Evolutionary conservation across 92 coral and sea anemone species (phyloP), one percentile per base, ranked within the genome.

Genomic region (Plumapathes pennacea): DNA sequence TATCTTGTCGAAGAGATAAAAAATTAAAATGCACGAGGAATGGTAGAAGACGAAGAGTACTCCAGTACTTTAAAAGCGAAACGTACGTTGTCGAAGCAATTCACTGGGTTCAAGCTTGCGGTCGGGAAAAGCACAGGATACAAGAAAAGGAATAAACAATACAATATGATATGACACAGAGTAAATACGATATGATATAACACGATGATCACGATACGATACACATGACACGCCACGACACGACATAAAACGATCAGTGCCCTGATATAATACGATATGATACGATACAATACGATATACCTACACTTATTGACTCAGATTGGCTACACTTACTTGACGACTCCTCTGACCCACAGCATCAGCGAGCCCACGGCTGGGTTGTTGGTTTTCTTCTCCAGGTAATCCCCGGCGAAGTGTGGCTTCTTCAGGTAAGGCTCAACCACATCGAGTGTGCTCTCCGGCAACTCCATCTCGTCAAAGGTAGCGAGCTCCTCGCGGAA

Each of bases 391-490:
- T 72, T 76, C 61, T 81, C 90, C 50, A 92, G 65, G 47, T 88
- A 77, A 9, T 80, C 96, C 28, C 89, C 86, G 49, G 54, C 60
- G 45, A 92, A 89, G 69, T 84, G 96, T 4, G 96, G 94, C 72
- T 84, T 92, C 77, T 74, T 80, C 18, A 92, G 82, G 79, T 92
- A 92, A 0, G 98, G 89, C 42, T 92, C 98, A 10, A 92, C 83
- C 2, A 88, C 89, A 60, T 88, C 89, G 54, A 92, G 69, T 4
- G 98, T 88, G 65, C 90, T 92, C 68, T 80, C 82, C 0, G 96
- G 71, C 17, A 92, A 53, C 30, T 84, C 94, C 46, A 71, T 63
- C 25, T 92, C 98, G 54, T 92, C 98, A 44, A 92, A 92, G 50
- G 80, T 50, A 23, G 76, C 49, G 20, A 92, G 81, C 41, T 92